Evolutionary conservation across 2,888 invertebrate species (phyloP), one percentile per base, ranked within the genome.

Genomic region (Hyposoter didymator): DNA sequence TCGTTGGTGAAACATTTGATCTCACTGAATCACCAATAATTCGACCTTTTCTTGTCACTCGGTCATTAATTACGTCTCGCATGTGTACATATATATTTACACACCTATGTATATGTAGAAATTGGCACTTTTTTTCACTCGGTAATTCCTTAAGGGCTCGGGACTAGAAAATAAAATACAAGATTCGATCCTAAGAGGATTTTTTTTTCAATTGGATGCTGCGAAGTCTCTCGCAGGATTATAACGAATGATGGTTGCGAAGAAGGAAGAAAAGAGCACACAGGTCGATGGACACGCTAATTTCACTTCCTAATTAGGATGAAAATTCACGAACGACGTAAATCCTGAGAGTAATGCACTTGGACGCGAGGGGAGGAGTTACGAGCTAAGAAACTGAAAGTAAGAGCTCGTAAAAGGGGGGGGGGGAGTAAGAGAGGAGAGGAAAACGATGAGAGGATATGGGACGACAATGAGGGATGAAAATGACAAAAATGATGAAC

Each of bases 401-500:
- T 39, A 12, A 66, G 66, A 39, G 12, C 4, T n/a, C 19, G 19
- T 19, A 52, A 49, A 32, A 67, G 55, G 70, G 49, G 64, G 52
- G 49, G 35, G 12, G 55, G 62, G 28, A 10, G 6, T 35, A 28
- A 28, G 39, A 39, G 10, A n/a, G n/a, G 78, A 3, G 22, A 64
- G 39, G 10, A 43, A 12, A 28, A 28, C n/a, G 66, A 52, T 47
- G 49, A 72, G 47, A 19, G 39, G 45, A 22, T 45, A 47, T 8
- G 59, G 45, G 88, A 88, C 84, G 75, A 79, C 64, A 80, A 84
- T 55, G 73, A 64, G 28, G 55, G 66, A 59, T 74, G 82, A 67
- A 55, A 84, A 74, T 78, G 69, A 80, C 70, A 73, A 80, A 82
- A 87, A 87, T 89, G 66, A 66, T n/a, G 39, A 88, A 88, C n/a